A percentile compares a stretch with the other conserved stretches of the same genome.
Evolutionary conservation across 2,888 invertebrate genomes (phyloP).

Genomic region (Trichacis sp.): DNA sequence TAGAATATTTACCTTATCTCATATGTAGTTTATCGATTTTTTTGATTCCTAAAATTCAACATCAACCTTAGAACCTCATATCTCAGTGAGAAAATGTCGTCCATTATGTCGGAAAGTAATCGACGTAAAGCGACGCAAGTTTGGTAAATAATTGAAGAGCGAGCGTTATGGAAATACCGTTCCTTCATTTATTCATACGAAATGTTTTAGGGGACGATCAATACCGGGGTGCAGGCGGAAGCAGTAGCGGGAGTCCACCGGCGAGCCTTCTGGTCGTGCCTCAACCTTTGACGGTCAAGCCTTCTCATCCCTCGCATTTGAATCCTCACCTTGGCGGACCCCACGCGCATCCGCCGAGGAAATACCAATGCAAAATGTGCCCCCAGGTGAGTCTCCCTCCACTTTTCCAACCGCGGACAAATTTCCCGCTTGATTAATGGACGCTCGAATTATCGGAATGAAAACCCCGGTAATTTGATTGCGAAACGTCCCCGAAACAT

Average conservation of each 20-base stretch:
- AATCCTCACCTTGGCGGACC: conserved; percentile 67
- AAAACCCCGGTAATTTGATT: not conserved
- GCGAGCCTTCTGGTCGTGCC: conserved; percentile 87
- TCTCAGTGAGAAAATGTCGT: no score
- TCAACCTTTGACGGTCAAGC: conserved; percentile 75
- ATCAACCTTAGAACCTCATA: no score
- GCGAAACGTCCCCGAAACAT: no score
- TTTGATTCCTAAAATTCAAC: no score
- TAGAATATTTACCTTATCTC: no score
- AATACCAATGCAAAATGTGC: conserved; percentile 97
- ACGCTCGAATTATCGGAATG: not conserved
- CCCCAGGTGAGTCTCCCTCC: conserved; percentile 90
- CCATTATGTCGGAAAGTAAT: no score
- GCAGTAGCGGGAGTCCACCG: conserved; percentile 72
- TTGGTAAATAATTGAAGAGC: conserved; percentile 9
- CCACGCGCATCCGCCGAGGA: conserved; percentile 73
- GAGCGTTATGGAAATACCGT: conserved; percentile 28
- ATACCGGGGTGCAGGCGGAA: conserved; percentile 67
- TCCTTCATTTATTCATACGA: conserved; percentile 28
- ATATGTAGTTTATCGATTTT: no score
- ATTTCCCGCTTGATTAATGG: no score
- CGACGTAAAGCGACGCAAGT: no score
- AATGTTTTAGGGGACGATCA: conserved; percentile 63
- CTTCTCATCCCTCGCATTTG: conserved; percentile 66
- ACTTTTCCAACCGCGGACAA: not conserved